phyloP scores from a whole-genome alignment of 1,140 invertebrate species.

The Episyrphus balteatus region DNA sequence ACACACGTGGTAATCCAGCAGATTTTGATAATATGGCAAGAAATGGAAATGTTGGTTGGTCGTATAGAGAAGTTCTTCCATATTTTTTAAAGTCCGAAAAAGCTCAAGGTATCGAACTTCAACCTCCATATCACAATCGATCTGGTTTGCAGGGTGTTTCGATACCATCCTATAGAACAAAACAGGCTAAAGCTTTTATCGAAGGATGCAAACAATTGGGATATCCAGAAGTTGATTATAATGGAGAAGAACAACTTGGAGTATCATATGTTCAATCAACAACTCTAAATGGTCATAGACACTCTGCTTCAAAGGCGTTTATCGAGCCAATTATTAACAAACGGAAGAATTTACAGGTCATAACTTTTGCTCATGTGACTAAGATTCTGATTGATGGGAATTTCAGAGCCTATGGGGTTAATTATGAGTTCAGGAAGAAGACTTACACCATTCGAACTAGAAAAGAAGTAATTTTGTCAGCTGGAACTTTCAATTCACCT shows the following conservation, averaged over 20 bases:
- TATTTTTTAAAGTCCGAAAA: conserved; percentile 53
- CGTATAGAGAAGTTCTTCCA: conserved; percentile 57
- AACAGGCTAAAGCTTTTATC: conserved; percentile 48
- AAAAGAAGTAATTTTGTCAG: conserved; percentile 57
- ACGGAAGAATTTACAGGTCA: conserved; percentile 54
- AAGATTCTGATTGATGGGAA: conserved; percentile 49
- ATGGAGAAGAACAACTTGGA: conserved; percentile 50
- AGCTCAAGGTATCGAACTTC: conserved; percentile 41
- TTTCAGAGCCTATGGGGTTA: conserved; percentile 52
- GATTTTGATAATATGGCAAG: conserved; percentile 50
- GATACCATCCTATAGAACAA: conserved; percentile 42
- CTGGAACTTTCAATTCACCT: conserved; percentile 63
- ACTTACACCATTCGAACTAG: conserved; percentile 40
- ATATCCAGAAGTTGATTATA: conserved; percentile 49
- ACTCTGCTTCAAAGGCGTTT: conserved; percentile 48
- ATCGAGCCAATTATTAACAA: conserved; percentile 42
- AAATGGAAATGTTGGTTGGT: conserved; percentile 57
- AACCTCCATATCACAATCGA: conserved; percentile 45
- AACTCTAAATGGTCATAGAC: conserved; percentile 40
- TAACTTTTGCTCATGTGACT: conserved; percentile 44
- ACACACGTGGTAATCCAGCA: conserved; percentile 20
- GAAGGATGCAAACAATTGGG: conserved; percentile 49
- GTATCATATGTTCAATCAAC: conserved; percentile 59
- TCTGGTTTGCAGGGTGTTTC: conserved; percentile 43
- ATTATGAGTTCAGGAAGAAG: conserved; percentile 43